phyloP scores from a whole-genome alignment of 2,113 vertebrate genomes.

The Pachycephala philippinensis region DNA sequence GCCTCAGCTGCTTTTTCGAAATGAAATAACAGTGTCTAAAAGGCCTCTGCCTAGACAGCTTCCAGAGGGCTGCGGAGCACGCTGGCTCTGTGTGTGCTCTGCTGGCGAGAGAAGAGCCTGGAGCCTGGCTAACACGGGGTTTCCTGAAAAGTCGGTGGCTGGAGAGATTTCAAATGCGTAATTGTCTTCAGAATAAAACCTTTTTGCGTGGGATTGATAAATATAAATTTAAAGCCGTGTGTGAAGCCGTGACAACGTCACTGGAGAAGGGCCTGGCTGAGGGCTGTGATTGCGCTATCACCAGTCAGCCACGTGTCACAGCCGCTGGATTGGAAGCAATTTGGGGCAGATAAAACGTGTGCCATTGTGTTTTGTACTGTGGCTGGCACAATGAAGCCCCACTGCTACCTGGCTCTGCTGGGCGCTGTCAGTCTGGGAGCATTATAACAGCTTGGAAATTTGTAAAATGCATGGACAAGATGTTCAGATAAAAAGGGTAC shows the following conservation, averaged over 20 bases:
- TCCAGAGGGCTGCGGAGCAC: neutral
- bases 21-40: neutral
- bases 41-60: neutral
- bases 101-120: neutral
- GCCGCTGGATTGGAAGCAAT: neutral
- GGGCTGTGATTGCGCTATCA: neutral
- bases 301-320: neutral
- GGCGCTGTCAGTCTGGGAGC: neutral
- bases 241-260: neutral
- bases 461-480: neutral
- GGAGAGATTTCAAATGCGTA: neutral
- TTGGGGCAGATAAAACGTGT: neutral
- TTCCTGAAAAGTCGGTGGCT: neutral
- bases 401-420: neutral
- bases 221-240: neutral
- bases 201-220: neutral
- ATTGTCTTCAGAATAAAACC: neutral
- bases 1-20: neutral
- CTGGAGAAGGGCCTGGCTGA: neutral
- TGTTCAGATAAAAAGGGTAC: neutral
- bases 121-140: neutral
- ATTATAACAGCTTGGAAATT: neutral
- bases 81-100: neutral
- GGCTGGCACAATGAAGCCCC: neutral
- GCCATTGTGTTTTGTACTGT: neutral